Evolutionary conservation across 2,797 vertebrate species (phyloP).

Genomic region (Platalea minor): DNA sequence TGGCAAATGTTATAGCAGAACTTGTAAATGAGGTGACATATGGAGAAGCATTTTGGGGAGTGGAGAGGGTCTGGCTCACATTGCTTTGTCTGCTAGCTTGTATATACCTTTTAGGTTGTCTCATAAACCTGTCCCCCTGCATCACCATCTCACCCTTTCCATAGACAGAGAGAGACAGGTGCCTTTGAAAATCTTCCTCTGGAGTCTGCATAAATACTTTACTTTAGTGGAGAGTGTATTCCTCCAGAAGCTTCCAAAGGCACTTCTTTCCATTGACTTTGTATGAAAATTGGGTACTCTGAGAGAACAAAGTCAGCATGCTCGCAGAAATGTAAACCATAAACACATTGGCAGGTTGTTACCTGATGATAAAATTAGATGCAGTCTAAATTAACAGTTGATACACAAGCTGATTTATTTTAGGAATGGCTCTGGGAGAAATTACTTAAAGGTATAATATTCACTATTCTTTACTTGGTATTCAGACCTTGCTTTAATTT

Average conservation of each 20-base stretch:
- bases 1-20: background rate
- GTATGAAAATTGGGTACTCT: background rate
- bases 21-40: background rate
- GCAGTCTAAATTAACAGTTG: background rate
- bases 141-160: background rate
- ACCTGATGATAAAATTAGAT: background rate
- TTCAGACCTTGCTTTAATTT: background rate
- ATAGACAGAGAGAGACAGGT: background rate
- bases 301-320: rapidly evolving
- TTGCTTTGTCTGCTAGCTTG: background rate
- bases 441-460: background rate
- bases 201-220: background rate
- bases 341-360: background rate
- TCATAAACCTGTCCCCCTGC: background rate
- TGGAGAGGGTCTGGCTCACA: background rate
- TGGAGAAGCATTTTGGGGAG: background rate
- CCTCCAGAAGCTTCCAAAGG: background rate
- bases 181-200: background rate
- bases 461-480: background rate
- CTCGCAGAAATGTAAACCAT: background rate
- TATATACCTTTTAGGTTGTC: background rate
- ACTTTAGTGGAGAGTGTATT: background rate
- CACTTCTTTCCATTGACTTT: background rate
- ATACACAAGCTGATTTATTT: background rate
- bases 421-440: background rate